phyloP scores from a whole-genome alignment of 1,140 invertebrate genomes.

The Trichogramma pretiosum region DNA sequence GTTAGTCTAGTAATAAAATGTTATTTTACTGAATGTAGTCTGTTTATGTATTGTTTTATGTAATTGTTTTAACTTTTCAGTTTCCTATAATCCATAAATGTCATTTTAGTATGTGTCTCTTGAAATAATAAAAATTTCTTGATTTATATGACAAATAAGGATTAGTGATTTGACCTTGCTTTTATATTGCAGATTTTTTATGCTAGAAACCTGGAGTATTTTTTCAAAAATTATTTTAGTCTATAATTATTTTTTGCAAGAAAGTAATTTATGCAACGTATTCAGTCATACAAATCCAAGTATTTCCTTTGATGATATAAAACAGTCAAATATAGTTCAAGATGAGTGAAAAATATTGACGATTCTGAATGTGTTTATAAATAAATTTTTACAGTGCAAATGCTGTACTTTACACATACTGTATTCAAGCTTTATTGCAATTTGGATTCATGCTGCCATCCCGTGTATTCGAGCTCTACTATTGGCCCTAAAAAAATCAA shows the following conservation, averaged over 20 bases:
- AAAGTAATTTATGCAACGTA: constrained; percentile 1
- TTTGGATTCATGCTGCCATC: too few relatives aligned
- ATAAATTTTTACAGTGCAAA: too few relatives aligned
- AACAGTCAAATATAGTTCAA: too few relatives aligned
- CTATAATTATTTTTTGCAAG: constrained; percentile 2
- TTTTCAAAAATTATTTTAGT: constrained; percentile 1
- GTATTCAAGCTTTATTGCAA: too few relatives aligned
- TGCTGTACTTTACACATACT: too few relatives aligned
- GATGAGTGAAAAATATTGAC: too few relatives aligned
- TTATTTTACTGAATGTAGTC: constrained; percentile 19
- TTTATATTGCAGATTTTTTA: not conserved
- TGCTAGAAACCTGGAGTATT: not conserved
- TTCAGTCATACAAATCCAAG: too few relatives aligned
- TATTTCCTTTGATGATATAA: too few relatives aligned
- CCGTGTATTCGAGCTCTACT: too few relatives aligned
- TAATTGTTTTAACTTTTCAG: constrained; percentile 8
- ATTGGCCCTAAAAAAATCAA: too few relatives aligned
- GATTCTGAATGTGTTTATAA: too few relatives aligned
- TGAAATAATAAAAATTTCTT: not conserved
- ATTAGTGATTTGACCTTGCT: not conserved
- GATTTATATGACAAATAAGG: not conserved
- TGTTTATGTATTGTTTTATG: constrained; percentile 9
- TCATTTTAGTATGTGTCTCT: not conserved
- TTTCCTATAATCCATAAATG: constrained; percentile 2
- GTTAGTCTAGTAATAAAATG: constrained; percentile 21